phyloP scores from a whole-genome alignment of 2,113 vertebrate genomes.

The Platichthys flesus region DNA sequence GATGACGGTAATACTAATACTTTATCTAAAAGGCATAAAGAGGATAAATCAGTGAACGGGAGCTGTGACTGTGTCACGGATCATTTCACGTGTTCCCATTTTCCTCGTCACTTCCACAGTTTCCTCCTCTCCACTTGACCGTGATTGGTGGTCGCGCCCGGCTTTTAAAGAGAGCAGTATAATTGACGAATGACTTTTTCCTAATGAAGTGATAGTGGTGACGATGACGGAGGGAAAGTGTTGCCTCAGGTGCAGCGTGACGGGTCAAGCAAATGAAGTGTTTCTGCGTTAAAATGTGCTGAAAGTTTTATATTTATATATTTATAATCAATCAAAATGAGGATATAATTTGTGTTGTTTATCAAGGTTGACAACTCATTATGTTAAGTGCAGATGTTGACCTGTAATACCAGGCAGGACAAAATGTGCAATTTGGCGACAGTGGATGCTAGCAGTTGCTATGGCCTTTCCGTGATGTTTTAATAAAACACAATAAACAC shows the following conservation, averaged over 20 bases:
- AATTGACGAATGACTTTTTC: slow-evolving; percentile 67
- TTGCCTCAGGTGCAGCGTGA: slow-evolving; percentile 10
- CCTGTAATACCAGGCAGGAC: too few species aligned
- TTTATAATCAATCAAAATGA: too few species aligned
- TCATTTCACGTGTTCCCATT: slow-evolving; percentile 60
- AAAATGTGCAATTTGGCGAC: too few species aligned
- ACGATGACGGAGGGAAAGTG: slow-evolving; percentile 33
- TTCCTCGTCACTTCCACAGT: slow-evolving; percentile 35
- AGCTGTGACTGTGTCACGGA: slow-evolving; percentile 52
- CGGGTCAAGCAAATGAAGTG: slow-evolving; percentile 31
- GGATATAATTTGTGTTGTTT: too few species aligned
- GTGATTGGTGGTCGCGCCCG: slow-evolving; percentile 54
- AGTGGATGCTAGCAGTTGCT: too few species aligned
- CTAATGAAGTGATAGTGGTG: slow-evolving; percentile 66
- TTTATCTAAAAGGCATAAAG: slow-evolving; percentile 69
- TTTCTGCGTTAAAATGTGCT: neutral
- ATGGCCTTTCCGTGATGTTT: too few species aligned
- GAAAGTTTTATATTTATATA: neutral
- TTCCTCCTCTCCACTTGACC: slow-evolving; percentile 55
- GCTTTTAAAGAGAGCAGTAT: slow-evolving; percentile 51
- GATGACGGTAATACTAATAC: slow-evolving; percentile 62
- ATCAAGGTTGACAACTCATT: too few species aligned
- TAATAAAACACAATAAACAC: too few species aligned
- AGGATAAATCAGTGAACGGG: slow-evolving; percentile 58
- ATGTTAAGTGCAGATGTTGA: too few species aligned